These are phyloP conservation scores for Antrozous pallidus DNA, from an alignment of 2,797 vertebrate species.

Conservation along the genomic window DNA sequence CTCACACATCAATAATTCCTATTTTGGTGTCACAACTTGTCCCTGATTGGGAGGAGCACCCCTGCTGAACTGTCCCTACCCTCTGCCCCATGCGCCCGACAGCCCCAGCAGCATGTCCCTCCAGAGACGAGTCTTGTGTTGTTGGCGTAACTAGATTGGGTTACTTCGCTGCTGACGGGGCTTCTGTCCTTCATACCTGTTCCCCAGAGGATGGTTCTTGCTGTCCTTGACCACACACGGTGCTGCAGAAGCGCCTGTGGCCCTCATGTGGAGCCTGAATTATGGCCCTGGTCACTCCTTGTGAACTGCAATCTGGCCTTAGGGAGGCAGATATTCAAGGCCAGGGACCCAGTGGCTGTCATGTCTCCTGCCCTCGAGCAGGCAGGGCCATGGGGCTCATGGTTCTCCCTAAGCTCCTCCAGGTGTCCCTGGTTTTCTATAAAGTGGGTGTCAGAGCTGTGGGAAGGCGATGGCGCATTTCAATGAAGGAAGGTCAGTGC, in stretches of 20 bases:
- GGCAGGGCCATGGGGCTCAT: rapidly evolving
- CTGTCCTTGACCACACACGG: too few species aligned
- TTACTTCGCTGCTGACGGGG: too few species aligned
- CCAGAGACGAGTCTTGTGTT: neutral
- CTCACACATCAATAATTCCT: too few species aligned
- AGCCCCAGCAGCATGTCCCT: too few species aligned
- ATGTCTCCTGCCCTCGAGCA: neutral
- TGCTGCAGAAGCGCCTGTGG: neutral
- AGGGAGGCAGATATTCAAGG: neutral
- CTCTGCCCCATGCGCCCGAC: neutral
- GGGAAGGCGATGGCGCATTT: neutral
- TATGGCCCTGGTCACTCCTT: too few species aligned
- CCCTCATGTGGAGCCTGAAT: neutral
- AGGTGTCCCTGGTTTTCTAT: neutral
- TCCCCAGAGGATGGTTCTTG: neutral
- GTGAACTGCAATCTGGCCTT: neutral
- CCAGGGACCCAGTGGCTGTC: neutral
- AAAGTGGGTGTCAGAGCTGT: neutral
- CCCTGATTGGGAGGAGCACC: neutral
- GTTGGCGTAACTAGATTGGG: rapidly evolving
- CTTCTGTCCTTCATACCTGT: too few species aligned
- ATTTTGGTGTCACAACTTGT: neutral
- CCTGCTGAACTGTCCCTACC: neutral
- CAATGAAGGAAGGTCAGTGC: neutral
- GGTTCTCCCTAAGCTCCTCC: neutral